Conservation (phyloP, 1,140 invertebrate genomes). For the Ips typographus region DNA sequence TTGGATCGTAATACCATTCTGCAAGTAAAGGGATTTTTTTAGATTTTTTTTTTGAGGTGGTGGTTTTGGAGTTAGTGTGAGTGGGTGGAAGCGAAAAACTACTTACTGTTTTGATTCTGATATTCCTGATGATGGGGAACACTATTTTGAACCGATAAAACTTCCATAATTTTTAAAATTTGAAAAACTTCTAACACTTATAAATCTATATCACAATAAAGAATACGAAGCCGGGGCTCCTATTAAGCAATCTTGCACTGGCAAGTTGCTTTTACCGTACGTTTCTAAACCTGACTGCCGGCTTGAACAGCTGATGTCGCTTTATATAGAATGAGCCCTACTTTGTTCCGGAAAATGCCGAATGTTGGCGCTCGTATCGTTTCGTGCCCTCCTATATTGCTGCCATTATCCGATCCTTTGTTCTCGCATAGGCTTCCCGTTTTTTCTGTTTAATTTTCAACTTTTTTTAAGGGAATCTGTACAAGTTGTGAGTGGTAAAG, state of each 20-base stretch:
- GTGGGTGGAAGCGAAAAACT: not conserved
- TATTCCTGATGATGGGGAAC: conserved; percentile 37
- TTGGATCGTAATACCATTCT: conserved; percentile 47
- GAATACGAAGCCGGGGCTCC: conserved; percentile 32
- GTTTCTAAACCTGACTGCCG: conserved; percentile 26
- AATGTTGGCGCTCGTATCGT: not conserved
- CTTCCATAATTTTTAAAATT: conserved; percentile 39
- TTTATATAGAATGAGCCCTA: conserved; percentile 33
- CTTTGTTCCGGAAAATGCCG: conserved; percentile 31
- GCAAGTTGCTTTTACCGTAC: conserved; percentile 19
- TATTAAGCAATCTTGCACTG: conserved; percentile 2
- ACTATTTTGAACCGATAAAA: conserved; percentile 37
- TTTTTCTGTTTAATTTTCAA: conserved; percentile 7
- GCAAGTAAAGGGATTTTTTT: conserved; percentile 21
- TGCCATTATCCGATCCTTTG: conserved; percentile 14
- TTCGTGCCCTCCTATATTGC: not conserved
- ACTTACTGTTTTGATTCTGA: conserved; percentile 42
- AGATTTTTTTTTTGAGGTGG: not conserved
- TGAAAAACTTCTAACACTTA: conserved; percentile 40
- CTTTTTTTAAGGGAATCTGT: not conserved
- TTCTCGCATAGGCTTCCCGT: conserved; percentile 21
- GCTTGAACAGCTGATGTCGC: conserved; percentile 19
- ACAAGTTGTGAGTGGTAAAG: not conserved
- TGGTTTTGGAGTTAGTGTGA: not conserved
- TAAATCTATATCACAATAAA: conserved; percentile 42